These are phyloP conservation scores for Andrena haemorrhoa DNA, from an alignment of 2,888 invertebrate genomes.

Conservation along the genomic window DNA sequence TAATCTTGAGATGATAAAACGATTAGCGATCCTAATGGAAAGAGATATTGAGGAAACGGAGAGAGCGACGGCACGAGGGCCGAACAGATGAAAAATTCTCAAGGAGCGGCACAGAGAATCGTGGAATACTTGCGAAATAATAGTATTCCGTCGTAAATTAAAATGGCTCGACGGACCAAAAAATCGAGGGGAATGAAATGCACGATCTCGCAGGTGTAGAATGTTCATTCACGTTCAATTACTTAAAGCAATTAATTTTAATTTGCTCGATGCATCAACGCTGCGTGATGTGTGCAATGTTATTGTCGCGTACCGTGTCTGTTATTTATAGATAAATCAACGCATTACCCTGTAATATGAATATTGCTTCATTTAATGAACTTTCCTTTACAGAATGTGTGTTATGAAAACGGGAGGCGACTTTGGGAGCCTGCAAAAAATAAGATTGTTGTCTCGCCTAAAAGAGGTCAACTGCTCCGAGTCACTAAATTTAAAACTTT, in stretches of 20 bases:
- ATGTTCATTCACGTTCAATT: neutral
- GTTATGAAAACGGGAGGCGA: too few relatives aligned
- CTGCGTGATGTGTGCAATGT: neutral
- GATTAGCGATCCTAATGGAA: constrained; percentile 74
- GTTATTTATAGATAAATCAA: too few relatives aligned
- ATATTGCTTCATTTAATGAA: too few relatives aligned
- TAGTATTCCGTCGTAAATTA: constrained; percentile 57
- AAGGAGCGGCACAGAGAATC: constrained; percentile 33
- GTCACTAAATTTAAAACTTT: too few relatives aligned
- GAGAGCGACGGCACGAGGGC: constrained; percentile 49
- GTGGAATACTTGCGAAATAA: constrained; percentile 54
- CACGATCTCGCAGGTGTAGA: neutral
- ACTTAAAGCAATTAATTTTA: neutral
- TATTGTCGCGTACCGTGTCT: too few relatives aligned
- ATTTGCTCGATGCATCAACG: neutral
- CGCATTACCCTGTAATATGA: too few relatives aligned
- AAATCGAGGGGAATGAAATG: neutral
- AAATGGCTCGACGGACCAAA: constrained; percentile 41
- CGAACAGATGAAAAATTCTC: constrained; percentile 60
- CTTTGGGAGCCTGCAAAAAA: too few relatives aligned
- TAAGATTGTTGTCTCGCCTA: too few relatives aligned
- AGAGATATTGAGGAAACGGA: constrained; percentile 63
- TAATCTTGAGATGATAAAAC: constrained; percentile 74
- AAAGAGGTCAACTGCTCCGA: too few relatives aligned
- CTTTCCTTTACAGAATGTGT: too few relatives aligned